These are phyloP conservation scores for Chaetodon trifasciatus DNA, from an alignment of 2,797 vertebrate species.

Conservation along the genomic window DNA sequence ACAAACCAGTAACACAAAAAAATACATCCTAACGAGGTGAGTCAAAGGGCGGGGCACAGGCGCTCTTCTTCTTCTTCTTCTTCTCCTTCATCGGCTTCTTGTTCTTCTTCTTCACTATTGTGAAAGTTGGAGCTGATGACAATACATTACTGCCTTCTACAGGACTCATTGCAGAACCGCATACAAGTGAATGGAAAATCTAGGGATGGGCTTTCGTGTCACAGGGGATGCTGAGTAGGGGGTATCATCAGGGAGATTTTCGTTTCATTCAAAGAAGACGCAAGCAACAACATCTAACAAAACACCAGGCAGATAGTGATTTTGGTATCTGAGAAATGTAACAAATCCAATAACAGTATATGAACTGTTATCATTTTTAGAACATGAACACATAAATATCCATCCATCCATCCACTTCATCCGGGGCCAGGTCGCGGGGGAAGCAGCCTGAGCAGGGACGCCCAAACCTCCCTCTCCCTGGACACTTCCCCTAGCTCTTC, in stretches of 20 bases:
- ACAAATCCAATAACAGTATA: neutral
- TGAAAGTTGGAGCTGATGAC: too few species aligned
- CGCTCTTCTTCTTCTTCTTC: conserved; percentile 57
- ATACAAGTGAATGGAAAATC: neutral
- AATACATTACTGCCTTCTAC: conserved; percentile 2
- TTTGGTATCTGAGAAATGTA: neutral
- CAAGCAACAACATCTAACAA: neutral
- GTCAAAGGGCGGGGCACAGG: conserved; percentile 70
- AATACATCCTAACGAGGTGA: conserved; percentile 53
- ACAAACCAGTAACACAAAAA: conserved; percentile 62
- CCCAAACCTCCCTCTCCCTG: too few species aligned
- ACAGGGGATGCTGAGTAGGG: neutral
- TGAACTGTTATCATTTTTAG: neutral
- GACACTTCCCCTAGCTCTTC: too few species aligned
- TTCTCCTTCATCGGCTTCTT: conserved; percentile 66
- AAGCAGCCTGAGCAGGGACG: too few species aligned
- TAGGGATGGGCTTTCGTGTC: neutral
- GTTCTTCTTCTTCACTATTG: conserved; percentile 48
- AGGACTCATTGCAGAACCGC: neutral
- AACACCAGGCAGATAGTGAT: neutral
- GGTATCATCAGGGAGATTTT: neutral
- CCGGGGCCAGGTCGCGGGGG: too few species aligned
- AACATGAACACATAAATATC: neutral
- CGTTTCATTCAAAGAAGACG: neutral
- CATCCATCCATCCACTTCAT: too few species aligned